phyloP scores from a whole-genome alignment of 1,140 invertebrate genomes.

The Pseudomyrmex dendroicus region DNA sequence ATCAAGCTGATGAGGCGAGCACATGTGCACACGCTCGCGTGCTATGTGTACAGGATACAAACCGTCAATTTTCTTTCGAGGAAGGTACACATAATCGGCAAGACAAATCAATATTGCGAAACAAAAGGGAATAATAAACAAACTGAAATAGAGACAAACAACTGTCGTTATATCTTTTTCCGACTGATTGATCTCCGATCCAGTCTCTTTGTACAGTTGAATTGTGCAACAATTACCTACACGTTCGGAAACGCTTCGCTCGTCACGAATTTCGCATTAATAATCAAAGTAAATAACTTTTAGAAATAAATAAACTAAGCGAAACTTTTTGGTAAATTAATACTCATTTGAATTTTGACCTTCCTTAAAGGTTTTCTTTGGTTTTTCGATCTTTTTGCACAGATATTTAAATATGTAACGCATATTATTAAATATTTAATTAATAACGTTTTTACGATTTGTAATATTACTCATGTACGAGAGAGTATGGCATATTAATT shows the following conservation, averaged over 20 bases:
- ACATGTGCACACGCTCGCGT: background rate
- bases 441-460: background rate
- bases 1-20: slow-evolving; percentile 64
- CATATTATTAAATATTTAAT: background rate
- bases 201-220: too few relatives aligned
- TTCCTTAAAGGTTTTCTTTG: too few relatives aligned
- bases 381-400: too few relatives aligned
- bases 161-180: background rate
- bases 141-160: slow-evolving; percentile 33
- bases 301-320: too few relatives aligned
- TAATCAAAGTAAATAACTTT: too few relatives aligned
- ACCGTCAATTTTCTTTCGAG: background rate
- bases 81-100: slow-evolving; percentile 20
- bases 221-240: too few relatives aligned
- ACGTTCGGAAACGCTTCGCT: too few relatives aligned
- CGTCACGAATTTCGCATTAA: too few relatives aligned
- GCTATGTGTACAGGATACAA: slow-evolving; percentile 9
- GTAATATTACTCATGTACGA: too few relatives aligned
- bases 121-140: slow-evolving; percentile 14
- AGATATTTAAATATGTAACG: too few relatives aligned
- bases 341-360: too few relatives aligned
- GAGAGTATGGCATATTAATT: background rate
- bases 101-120: slow-evolving; percentile 34
- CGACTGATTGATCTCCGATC: slow-evolving; percentile 20
- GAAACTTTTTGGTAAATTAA: too few relatives aligned